Conservation (phyloP, 2,113 vertebrate genomes). For the Prunella himalayana region DNA sequence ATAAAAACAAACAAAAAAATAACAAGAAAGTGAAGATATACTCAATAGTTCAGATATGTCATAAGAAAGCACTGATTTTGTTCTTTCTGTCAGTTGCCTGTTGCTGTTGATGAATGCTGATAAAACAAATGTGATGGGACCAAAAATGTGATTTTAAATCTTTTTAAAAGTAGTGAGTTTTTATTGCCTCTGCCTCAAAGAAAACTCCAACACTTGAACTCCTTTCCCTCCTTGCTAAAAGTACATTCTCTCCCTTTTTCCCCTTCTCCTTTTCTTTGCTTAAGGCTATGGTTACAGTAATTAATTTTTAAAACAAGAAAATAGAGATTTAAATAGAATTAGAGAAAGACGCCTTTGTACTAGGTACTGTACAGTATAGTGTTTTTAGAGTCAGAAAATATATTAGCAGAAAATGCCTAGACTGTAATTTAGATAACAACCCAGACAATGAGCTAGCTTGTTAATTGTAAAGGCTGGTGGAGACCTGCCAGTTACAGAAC, state of each 20-base stretch:
- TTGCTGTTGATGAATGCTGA: background rate
- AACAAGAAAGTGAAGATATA: background rate
- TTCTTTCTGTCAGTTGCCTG: background rate
- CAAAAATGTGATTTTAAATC: background rate
- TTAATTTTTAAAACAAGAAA: slow-evolving; percentile 65
- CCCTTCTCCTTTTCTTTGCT: background rate
- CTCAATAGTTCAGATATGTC: background rate
- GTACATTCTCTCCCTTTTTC: background rate
- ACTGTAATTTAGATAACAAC: slow-evolving; percentile 71
- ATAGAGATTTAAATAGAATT: slow-evolving; percentile 61
- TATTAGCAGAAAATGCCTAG: slow-evolving; percentile 56
- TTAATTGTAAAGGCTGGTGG: slow-evolving; percentile 61
- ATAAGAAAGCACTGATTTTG: background rate
- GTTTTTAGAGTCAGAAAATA: slow-evolving; percentile 66
- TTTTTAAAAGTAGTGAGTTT: background rate
- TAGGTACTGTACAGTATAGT: slow-evolving; percentile 49
- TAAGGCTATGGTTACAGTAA: slow-evolving; percentile 38
- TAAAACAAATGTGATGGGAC: background rate
- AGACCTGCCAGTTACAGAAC: slow-evolving; percentile 36
- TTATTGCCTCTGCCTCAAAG: background rate
- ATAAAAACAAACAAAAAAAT: background rate
- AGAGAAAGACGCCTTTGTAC: slow-evolving; percentile 67
- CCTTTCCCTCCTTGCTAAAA: background rate
- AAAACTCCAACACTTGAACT: background rate
- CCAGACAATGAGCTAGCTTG: slow-evolving; percentile 41